These are phyloP conservation scores for Achatina immaculata DNA, from an alignment of 1,140 invertebrate genomes.

Conservation along the genomic window DNA sequence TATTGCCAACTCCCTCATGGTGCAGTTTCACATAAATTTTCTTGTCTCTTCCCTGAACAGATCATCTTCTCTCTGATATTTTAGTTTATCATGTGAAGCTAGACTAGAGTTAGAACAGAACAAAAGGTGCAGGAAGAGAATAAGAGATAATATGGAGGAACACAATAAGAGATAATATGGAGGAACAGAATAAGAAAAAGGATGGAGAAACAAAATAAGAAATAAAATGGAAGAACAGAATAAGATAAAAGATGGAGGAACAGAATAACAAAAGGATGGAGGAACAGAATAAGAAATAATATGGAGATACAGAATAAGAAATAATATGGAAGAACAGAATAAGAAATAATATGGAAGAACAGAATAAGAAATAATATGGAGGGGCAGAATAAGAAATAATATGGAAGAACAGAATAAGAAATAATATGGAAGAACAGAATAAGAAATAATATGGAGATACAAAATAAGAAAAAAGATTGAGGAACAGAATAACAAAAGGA, in stretches of 20 bases:
- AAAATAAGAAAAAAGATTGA: neutral
- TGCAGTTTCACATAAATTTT: too few relatives aligned
- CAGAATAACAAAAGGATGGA: neutral
- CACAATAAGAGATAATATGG: neutral
- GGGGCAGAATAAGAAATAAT: neutral
- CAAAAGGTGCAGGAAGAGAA: too few relatives aligned
- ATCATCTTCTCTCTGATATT: too few relatives aligned
- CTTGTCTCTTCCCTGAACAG: too few relatives aligned
- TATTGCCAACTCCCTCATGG: too few relatives aligned
- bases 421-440: neutral
- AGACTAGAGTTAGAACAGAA: too few relatives aligned
- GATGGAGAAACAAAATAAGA: neutral
- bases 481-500: neutral
- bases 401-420: neutral
- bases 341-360: neutral
- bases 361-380: neutral
- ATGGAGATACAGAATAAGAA: neutral
- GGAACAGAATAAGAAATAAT: neutral
- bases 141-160: too few relatives aligned
- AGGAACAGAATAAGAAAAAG: neutral
- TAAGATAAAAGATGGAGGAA: too few relatives aligned
- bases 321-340: neutral
- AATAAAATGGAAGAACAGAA: neutral
- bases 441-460: neutral
- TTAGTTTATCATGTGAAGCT: too few relatives aligned